phyloP scores from a whole-genome alignment of 64 coral and sea anemone species.

The Porites lutea region DNA sequence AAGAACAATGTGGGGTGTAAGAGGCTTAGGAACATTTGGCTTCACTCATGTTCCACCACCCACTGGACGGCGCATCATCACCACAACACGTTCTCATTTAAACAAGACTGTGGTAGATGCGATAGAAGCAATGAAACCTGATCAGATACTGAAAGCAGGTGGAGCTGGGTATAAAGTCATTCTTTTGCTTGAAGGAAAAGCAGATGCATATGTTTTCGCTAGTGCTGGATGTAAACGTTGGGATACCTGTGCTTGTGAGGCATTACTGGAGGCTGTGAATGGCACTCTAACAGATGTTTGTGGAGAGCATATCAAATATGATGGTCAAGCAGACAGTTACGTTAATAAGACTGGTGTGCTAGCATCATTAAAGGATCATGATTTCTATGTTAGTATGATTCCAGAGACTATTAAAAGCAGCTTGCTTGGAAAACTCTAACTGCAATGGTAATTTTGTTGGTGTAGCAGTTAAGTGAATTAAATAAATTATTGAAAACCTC shows the following conservation, averaged over 20 bases:
- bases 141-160: slow-evolving; percentile 78
- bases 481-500: too few relatives aligned
- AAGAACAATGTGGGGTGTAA: slow-evolving; percentile 93
- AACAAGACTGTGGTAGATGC: slow-evolving; percentile 72
- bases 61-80: slow-evolving; percentile 75
- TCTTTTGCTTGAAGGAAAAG: slow-evolving; percentile 79
- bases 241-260: slow-evolving; percentile 97
- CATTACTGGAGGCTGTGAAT: slow-evolving; percentile 79
- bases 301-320: slow-evolving; percentile 83
- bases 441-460: too few relatives aligned
- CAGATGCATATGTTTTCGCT: slow-evolving; percentile 97
- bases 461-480: too few relatives aligned
- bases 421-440: slow-evolving; percentile 14
- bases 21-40: slow-evolving; percentile 88
- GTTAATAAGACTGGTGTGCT: slow-evolving; percentile 83
- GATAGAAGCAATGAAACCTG: slow-evolving; percentile 95
- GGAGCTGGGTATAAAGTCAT: slow-evolving; percentile 96
- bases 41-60: slow-evolving; percentile 50
- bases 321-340: slow-evolving; percentile 74
- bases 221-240: slow-evolving; percentile 91
- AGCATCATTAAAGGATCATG: slow-evolving; percentile 77
- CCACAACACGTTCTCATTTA: slow-evolving; percentile 91
- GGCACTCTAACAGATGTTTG: slow-evolving; percentile 89
- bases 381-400: slow-evolving; percentile 69
- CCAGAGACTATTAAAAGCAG: slow-evolving; percentile 81